Base-by-base conservation (phyloP, 2,113 vertebrate species). In the Notiomystis cincta region DNA sequence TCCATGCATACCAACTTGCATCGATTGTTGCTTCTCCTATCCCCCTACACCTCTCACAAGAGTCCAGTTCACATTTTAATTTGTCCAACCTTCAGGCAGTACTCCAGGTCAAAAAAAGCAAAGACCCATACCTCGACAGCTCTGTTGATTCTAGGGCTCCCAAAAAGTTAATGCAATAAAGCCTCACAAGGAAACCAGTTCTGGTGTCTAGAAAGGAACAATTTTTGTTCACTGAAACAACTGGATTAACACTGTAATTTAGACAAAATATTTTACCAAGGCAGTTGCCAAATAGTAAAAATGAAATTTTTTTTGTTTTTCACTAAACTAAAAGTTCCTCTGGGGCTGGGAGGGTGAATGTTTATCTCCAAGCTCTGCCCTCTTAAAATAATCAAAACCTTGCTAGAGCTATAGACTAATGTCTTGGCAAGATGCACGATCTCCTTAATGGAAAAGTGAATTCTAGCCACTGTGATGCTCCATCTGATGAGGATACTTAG, bases 401-500 rank as follows among this genome's bases (percentile, higher is more conserved):
- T 82, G 47, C 64, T 87, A 45, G 56, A 93, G 60, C 47, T 91
- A 57, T 4, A 47, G 66, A 73, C 54, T 21, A 67, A 87, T 9
- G 40, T n/a, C 91, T 93, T 89, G 66, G 84, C 50, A 83, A 92
- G 86, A 81, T 53, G 40, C 44, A 71, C 0, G 0, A 25, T 66
- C 61, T 95, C 75, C 61, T 82, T 90, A 82, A 91, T 82, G 82
- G 80, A 84, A 90, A 88, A 94, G 69, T 38, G 83, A 94, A 76
- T 93, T 85, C 54, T 64, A 90, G 85, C 57, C 77, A 72, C 82
- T 85, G 81, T 40, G 77, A 66, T 83, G 45, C 47, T 92, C 85
- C 61, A 27, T 87, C 76, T 91, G 90, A 96, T 94, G 79, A 95
- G 76, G 71, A 96, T 88, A 93, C 78, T 92, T 90, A 95, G 76